phyloP scores from a whole-genome alignment of 53 echinoderm and acorn worm species.

The Henricia sp. region DNA sequence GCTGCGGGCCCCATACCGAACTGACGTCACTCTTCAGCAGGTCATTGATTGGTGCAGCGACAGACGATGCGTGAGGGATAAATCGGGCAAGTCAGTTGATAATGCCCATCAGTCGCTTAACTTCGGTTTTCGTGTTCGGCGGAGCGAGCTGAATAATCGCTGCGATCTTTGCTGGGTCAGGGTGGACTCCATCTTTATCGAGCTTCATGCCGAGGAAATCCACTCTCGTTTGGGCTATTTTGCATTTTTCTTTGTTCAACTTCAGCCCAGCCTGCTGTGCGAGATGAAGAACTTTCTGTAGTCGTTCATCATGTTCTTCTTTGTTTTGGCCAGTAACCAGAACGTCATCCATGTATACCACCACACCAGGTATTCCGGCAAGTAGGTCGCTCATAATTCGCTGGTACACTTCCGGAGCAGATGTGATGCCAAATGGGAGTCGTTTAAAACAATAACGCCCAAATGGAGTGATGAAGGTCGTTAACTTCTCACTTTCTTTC shows the following conservation, averaged over 20 bases:
- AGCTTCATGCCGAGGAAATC: slow-evolving; percentile 18
- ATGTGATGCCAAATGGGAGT: too few species aligned
- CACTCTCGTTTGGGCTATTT: slow-evolving; percentile 1
- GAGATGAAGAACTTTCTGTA: slow-evolving; percentile 7
- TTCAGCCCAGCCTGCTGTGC: slow-evolving; percentile 11
- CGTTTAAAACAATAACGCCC: too few species aligned
- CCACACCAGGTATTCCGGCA: slow-evolving; percentile 7
- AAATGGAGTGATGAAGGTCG: too few species aligned
- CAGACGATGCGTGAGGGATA: slow-evolving; percentile 16
- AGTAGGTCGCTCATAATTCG: neutral
- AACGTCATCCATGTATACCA: slow-evolving; percentile 33
- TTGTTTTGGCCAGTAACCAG: slow-evolving; percentile 18
- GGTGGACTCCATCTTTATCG: too few species aligned
- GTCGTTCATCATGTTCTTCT: slow-evolving; percentile 34
- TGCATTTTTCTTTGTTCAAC: slow-evolving; percentile 17
- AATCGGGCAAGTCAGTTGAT: slow-evolving; percentile 35
- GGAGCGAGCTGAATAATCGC: slow-evolving; percentile 18
- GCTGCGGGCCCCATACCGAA: slow-evolving; percentile 9
- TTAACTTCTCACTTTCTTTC: slow-evolving; percentile 9
- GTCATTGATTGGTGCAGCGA: slow-evolving; percentile 36
- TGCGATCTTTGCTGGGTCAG: slow-evolving; percentile 40
- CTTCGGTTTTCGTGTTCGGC: slow-evolving; percentile 31
- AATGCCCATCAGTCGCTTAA: slow-evolving; percentile 30
- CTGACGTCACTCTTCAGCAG: slow-evolving; percentile 29
- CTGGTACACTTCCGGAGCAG: too few species aligned